A percentile compares a stretch with the other conserved stretches of the same genome.
These are phyloP conservation scores for Lates calcarifer DNA, from an alignment of 2,113 vertebrate genomes.

Conservation along the genomic window DNA sequence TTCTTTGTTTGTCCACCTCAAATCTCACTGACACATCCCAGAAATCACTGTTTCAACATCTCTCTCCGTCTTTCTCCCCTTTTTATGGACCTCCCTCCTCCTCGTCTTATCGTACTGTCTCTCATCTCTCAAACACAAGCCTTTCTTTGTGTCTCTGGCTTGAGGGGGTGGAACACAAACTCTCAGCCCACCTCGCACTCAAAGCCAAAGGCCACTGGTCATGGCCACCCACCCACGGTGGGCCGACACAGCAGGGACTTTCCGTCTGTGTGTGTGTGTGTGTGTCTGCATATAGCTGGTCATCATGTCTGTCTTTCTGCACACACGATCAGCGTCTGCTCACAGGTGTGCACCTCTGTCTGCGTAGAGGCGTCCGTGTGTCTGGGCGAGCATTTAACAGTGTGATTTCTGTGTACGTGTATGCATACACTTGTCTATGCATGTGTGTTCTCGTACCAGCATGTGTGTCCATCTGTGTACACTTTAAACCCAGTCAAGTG, in stretches of 20 bases:
- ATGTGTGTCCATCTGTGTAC: constrained; percentile 15
- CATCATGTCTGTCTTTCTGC: constrained; percentile 4
- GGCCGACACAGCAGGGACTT: constrained; percentile 47
- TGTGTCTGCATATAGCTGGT: neutral
- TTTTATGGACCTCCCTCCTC: constrained; percentile 23
- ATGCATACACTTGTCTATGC: constrained; percentile 13
- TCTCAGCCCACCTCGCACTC: constrained; percentile 69
- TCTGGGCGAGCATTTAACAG: constrained; percentile 33
- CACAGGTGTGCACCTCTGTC: constrained; percentile 36
- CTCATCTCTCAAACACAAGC: constrained; percentile 58
- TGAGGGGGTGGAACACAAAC: constrained; percentile 73
- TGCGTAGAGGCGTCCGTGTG: constrained; percentile 17
- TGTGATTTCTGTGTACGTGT: constrained; percentile 30
- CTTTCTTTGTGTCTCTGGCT: constrained; percentile 63
- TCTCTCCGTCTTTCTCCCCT: neutral
- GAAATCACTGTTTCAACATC: constrained; percentile 32
- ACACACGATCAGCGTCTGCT: constrained; percentile 15
- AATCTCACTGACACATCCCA: constrained; percentile 1
- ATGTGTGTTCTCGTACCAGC: neutral
- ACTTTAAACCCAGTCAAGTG: constrained; percentile 19
- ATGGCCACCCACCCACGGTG: constrained; percentile 50
- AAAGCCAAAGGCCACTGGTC: constrained; percentile 71
- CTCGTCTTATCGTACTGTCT: constrained; percentile 35
- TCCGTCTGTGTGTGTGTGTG: constrained; percentile 32
- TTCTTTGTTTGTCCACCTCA: constrained; percentile 36